phyloP scores from a whole-genome alignment of 2,797 vertebrate species.

The Tangara arthus region DNA sequence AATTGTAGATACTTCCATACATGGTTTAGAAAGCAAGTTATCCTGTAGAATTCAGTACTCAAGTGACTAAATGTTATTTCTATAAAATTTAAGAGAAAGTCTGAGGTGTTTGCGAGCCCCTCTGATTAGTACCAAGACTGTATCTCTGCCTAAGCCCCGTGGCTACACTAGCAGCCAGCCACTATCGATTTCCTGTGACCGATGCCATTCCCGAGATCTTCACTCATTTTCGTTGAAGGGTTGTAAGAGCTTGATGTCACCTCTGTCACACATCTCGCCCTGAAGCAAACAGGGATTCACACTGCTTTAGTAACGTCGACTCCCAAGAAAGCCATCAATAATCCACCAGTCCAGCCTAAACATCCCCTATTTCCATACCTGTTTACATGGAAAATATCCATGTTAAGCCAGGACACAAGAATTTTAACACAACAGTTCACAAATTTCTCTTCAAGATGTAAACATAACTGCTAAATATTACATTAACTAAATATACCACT shows the following conservation, averaged over 20 bases:
- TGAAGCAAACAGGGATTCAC: conserved; percentile 99
- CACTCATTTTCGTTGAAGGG: conserved; percentile 96
- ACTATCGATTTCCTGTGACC: conserved; percentile 97
- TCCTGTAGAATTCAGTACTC: conserved; percentile 75
- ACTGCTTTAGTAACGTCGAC: conserved; percentile 99
- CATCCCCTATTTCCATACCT: conserved; percentile 85
- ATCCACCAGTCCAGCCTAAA: conserved; percentile 91
- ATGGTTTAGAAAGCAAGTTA: conserved; percentile 74
- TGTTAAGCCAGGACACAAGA: conserved; percentile 80
- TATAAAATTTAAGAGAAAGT: conserved; percentile 70
- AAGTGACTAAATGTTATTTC: conserved; percentile 78
- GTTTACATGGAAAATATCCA: conserved; percentile 85
- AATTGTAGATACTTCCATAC: conserved; percentile 74
- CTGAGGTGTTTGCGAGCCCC: conserved; percentile 78
- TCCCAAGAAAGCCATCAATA: conserved; percentile 90
- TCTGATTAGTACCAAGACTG: conserved; percentile 90
- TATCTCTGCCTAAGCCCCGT: conserved; percentile 91
- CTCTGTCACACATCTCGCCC: conserved; percentile 99
- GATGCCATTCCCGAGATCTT: conserved; percentile 99
- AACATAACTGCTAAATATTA: conserved; percentile 66
- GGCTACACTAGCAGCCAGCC: conserved; percentile 91
- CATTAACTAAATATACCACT: conserved; percentile 66
- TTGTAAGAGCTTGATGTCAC: conserved; percentile 99
- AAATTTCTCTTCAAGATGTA: conserved; percentile 69
- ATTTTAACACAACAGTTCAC: conserved; percentile 75